These are phyloP conservation scores for Cyaniris semiargus DNA, from an alignment of 2,888 invertebrate species.

Conservation along the genomic window DNA sequence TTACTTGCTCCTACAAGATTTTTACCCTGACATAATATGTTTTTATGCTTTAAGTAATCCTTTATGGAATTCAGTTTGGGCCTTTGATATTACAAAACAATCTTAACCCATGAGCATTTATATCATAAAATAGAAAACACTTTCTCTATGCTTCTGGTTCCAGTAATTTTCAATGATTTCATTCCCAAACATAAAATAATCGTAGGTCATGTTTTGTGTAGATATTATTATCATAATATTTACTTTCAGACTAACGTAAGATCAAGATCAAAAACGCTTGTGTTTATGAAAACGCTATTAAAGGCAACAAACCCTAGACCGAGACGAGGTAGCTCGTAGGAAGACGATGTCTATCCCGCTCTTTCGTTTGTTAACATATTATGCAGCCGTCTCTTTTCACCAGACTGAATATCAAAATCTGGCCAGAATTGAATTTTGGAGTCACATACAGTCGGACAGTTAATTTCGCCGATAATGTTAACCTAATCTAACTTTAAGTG, in stretches of 20 bases:
- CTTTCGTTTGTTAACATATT: constrained; percentile 30
- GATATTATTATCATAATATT: too few species aligned
- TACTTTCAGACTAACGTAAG: neutral
- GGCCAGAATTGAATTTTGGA: constrained; percentile 47
- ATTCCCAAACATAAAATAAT: too few species aligned
- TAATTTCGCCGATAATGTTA: neutral
- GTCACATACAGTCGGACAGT: constrained; percentile 27
- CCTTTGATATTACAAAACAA: too few species aligned
- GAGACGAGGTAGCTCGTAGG: constrained; percentile 46
- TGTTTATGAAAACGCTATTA: constrained; percentile 38
- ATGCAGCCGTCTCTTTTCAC: constrained; percentile 40
- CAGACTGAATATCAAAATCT: constrained; percentile 47
- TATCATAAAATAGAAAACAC: neutral
- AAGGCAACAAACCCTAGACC: constrained; percentile 39
- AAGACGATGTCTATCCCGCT: constrained; percentile 42
- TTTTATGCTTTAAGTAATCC: too few species aligned
- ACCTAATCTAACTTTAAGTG: neutral
- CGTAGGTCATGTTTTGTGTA: too few species aligned
- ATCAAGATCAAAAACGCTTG: constrained; percentile 14
- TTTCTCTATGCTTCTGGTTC: too few species aligned
- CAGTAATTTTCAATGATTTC: too few species aligned
- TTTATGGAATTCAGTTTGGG: too few species aligned
- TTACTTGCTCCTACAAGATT: too few species aligned
- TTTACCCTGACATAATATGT: too few species aligned
- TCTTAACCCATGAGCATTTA: too few species aligned